A percentile compares a stretch with the other conserved stretches of the same genome.
Evolutionary conservation across 2,797 vertebrate genomes (phyloP).

Genomic region (Tapirus indicus): DNA sequence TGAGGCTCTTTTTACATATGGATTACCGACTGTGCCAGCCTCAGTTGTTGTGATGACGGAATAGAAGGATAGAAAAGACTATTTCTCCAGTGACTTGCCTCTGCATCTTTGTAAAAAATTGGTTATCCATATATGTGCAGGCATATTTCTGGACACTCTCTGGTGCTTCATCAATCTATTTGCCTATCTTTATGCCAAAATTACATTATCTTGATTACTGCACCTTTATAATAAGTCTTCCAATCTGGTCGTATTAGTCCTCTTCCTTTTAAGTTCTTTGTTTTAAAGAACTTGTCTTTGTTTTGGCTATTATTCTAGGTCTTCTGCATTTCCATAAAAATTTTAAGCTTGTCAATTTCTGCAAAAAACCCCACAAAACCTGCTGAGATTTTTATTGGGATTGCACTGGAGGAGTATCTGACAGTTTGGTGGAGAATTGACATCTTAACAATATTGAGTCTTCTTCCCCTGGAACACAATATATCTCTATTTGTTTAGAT

Average conservation of each 20-base stretch:
- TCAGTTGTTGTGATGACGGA: background rate
- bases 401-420: no score
- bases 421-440: no score
- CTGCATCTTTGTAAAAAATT: background rate
- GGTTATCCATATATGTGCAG: background rate
- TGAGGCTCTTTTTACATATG: background rate
- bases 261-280: background rate
- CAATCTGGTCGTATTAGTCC: background rate
- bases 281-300: background rate
- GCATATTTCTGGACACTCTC: background rate
- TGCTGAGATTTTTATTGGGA: background rate
- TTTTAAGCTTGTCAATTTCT: background rate
- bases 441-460: no score
- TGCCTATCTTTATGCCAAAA: background rate
- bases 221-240: background rate
- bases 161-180: no score
- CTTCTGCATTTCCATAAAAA: background rate
- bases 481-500: no score
- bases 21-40: background rate
- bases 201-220: background rate
- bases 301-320: background rate
- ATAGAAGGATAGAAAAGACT: background rate
- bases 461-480: no score
- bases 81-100: background rate
- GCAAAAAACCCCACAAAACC: background rate